Conservation (phyloP, 1,140 invertebrate species). For the Wasmannia auropunctata region DNA sequence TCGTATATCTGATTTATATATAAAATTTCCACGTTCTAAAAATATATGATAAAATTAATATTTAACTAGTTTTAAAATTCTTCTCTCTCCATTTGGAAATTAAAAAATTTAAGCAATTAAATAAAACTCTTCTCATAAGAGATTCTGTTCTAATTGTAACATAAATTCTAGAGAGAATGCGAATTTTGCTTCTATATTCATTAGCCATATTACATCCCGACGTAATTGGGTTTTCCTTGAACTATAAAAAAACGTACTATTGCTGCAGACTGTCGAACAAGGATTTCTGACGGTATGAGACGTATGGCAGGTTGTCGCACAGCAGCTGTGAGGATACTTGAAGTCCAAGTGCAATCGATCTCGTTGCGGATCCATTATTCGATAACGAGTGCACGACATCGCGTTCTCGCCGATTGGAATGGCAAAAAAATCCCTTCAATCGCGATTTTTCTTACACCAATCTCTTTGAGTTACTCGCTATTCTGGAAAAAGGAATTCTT, state of each 20-base stretch:
- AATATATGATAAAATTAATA: background rate
- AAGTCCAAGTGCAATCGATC: slow-evolving; percentile 36
- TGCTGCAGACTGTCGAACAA: slow-evolving; percentile 8
- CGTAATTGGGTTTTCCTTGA: background rate
- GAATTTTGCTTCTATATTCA: slow-evolving; percentile 6
- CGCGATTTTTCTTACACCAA: background rate
- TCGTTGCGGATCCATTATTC: background rate
- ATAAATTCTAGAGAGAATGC: background rate
- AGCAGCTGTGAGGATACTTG: slow-evolving; percentile 39
- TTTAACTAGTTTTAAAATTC: background rate
- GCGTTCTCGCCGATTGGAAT: background rate
- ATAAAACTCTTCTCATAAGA: background rate
- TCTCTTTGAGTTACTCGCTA: background rate
- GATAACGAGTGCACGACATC: slow-evolving; percentile 61
- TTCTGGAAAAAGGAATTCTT: background rate
- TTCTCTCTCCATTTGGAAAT: background rate
- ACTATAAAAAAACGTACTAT: background rate
- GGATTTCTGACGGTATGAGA: background rate
- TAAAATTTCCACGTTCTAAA: background rate
- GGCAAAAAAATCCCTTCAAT: background rate
- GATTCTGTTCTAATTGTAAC: background rate
- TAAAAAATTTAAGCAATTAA: background rate
- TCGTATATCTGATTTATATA: background rate
- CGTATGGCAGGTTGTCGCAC: background rate
- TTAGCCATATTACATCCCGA: background rate